Evolutionary conservation across 1,140 invertebrate species (phyloP).

Genomic region (Gyrodactylus salaris): DNA sequence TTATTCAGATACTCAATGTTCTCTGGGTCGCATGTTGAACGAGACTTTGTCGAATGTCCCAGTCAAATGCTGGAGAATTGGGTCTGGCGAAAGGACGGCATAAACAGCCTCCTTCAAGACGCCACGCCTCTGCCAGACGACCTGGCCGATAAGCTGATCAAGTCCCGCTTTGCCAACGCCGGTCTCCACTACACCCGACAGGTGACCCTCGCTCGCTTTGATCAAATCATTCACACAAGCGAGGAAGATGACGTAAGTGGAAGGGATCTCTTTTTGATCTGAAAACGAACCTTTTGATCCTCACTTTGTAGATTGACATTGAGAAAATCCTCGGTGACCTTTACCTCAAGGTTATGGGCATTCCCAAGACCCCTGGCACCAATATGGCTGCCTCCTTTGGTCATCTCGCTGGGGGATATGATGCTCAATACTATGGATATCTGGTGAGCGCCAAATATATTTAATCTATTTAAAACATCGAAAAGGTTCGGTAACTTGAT

Average conservation of each 20-base stretch:
- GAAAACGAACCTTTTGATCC: conserved; percentile 1
- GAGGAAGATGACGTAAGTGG: not conserved
- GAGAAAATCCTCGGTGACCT: conserved; percentile 17
- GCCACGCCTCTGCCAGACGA: conserved; percentile 20
- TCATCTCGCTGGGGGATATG: conserved; percentile 25
- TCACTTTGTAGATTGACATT: conserved; percentile 17
- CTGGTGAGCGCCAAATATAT: conserved; percentile 18
- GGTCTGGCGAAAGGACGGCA: conserved; percentile 25
- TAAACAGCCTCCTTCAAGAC: conserved; percentile 22
- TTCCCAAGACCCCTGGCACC: conserved; percentile 20
- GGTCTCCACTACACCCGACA: conserved; percentile 24
- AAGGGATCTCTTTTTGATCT: not conserved
- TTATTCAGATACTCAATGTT: conserved; percentile 2
- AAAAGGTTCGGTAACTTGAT: too few relatives aligned
- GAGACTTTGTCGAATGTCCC: conserved; percentile 27
- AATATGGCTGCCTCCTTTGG: conserved; percentile 25
- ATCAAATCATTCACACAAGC: conserved; percentile 21
- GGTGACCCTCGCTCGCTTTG: conserved; percentile 23
- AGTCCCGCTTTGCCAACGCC: conserved; percentile 23
- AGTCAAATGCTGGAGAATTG: conserved; percentile 29
- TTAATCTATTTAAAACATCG: not conserved
- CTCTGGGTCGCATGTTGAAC: conserved; percentile 19
- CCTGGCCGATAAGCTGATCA: conserved; percentile 20
- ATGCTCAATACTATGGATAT: conserved; percentile 28
- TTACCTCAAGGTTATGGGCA: conserved; percentile 19